Base-by-base conservation (phyloP, 1,140 invertebrate genomes). In the Pogonomyrmex californicus region DNA sequence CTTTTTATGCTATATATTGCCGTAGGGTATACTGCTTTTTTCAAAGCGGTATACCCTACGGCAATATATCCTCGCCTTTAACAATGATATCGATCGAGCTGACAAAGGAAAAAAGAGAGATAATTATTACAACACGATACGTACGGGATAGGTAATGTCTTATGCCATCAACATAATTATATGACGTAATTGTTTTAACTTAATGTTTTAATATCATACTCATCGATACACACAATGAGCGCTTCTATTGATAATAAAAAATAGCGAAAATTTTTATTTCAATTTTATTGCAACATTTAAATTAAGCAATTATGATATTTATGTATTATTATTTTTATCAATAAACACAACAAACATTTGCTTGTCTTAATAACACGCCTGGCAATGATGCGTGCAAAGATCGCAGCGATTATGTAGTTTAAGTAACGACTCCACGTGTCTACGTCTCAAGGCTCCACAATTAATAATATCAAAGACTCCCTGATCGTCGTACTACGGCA, bases 381-480 rank as follows among this genome's bases (percentile, higher is more conserved):
- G 30, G 6, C 51, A 71, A 66, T 70, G 54, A 82, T 44, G 44
- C 41, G 33, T 41, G 49, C 14, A 10, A 68, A 33, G 49, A 81
- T 54, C 12, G 17, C n/a, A 23, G 5, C 41, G 36, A 78, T 63
- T 78, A 78, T 33, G 14, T 17, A 49, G 44, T 63, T 23, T 23
- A 23, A 23, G 23, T 23, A 23, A 71, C 10, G n/a, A n/a, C 14
- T 82, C 54, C 30, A 62, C 79, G 33, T 73, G 54, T 14, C 14
- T 23, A 58, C 9, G 76, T 14, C n/a, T 73, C 79, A 73, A 88
- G 60, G 70, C 33, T 30, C 41, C 54, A 12, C 68, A 85, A 88
- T 89, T 78, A 89, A 87, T 78, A 89, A 87, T 41, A 30, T 49
- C 30, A 17, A 73, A 58, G 66, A 60, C 30, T 23, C 38, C 5